Evolutionary conservation across 1,140 invertebrate species (phyloP).

Genomic region (Tyrophagus putrescentiae): DNA sequence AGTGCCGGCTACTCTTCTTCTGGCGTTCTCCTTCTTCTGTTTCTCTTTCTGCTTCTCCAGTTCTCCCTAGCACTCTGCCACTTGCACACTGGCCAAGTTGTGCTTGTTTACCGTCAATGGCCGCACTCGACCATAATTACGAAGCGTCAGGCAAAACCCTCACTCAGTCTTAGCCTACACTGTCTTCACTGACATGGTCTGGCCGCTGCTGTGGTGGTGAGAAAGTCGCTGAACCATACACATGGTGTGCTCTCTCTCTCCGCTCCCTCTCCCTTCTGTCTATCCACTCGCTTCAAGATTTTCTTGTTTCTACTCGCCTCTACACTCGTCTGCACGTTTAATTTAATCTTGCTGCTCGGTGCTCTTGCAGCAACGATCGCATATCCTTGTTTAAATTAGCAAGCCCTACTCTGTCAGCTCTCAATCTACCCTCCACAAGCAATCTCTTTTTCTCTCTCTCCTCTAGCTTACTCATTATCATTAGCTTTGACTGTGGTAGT

Average conservation of each 20-base stretch:
- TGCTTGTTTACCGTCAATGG: not conserved
- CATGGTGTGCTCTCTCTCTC: no score
- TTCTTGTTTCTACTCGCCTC: not conserved
- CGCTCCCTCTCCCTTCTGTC: not conserved
- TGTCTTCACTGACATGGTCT: not conserved
- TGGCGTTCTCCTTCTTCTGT: not conserved
- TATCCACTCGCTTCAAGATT: not conserved
- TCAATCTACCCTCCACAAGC: not conserved
- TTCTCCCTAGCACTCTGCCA: not conserved
- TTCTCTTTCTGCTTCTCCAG: not conserved
- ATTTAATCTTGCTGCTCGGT: not conserved
- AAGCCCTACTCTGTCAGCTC: not conserved
- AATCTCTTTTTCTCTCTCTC: not conserved
- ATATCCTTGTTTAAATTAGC: not conserved
- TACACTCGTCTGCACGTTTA: slow-evolving; percentile 6
- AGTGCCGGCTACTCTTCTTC: not conserved
- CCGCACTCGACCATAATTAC: slow-evolving; percentile 7
- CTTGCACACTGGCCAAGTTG: not conserved
- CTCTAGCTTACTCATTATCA: not conserved
- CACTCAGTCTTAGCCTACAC: not conserved
- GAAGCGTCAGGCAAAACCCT: not conserved
- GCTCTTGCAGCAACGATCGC: not conserved
- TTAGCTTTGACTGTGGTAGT: not conserved
- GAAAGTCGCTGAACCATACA: slow-evolving; percentile 15
- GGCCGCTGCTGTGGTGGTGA: not conserved